A percentile compares a stretch with the other conserved stretches of the same genome.
These are phyloP conservation scores for Enteromius mattozi DNA, from an alignment of 2,797 vertebrate species.

Conservation along the genomic window DNA sequence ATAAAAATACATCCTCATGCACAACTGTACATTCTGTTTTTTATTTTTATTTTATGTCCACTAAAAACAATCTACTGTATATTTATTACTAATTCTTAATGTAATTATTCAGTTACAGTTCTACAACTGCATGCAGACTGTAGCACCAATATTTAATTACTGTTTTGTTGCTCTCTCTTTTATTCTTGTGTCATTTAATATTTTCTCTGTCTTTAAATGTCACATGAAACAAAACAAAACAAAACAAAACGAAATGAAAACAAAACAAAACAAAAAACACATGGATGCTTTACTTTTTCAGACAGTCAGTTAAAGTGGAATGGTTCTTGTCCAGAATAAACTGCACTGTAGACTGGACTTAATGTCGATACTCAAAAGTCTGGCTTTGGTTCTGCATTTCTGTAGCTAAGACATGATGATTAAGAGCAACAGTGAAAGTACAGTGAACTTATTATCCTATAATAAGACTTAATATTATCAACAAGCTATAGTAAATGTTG, in stretches of 20 bases:
- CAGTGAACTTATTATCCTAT: neutral
- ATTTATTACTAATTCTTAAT: neutral
- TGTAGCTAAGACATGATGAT: constrained; percentile 16
- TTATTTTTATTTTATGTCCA: neutral
- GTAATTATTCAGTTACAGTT: neutral
- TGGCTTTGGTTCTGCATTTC: constrained; percentile 21
- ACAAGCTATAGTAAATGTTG: neutral
- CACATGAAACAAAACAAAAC: neutral
- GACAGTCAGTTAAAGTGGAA: neutral
- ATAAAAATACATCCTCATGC: neutral
- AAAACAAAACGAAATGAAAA: neutral
- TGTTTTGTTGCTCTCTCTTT: neutral
- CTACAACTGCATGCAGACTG: neutral
- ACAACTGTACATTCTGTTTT: neutral
- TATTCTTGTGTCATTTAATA: neutral
- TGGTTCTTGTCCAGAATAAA: constrained; percentile 6
- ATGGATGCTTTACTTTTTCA: constrained; percentile 9
- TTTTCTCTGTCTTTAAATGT: neutral
- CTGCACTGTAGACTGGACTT: neutral
- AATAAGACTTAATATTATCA: neutral
- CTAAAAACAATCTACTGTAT: neutral
- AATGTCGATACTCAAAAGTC: neutral
- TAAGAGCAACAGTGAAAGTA: neutral
- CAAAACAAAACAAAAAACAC: neutral
- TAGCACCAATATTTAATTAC: neutral